Evolutionary conservation across 2,113 vertebrate genomes (phyloP).

Genomic region (Otus sunia): DNA sequence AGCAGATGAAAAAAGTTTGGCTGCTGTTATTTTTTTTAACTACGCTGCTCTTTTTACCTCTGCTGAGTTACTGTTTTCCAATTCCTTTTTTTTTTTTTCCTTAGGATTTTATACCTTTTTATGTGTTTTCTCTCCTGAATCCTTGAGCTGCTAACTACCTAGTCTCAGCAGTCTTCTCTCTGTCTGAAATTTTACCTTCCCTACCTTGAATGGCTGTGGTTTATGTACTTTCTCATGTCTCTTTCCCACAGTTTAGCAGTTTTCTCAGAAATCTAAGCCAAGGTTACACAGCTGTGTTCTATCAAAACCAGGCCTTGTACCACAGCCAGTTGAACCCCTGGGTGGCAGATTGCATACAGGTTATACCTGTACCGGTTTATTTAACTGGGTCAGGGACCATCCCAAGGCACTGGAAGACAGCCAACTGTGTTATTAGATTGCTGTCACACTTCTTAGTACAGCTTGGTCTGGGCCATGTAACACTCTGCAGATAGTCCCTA

Average conservation of each 20-base stretch:
- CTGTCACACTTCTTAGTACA: not conserved
- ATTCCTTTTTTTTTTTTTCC: not conserved
- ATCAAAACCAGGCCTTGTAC: not conserved
- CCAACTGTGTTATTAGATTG: not conserved
- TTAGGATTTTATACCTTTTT: not conserved
- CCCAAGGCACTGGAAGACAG: not conserved
- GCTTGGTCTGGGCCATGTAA: not conserved
- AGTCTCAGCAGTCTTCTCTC: not conserved
- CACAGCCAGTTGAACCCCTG: not conserved
- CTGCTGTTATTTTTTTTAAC: not conserved
- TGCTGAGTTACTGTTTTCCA: not conserved
- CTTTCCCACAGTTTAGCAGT: not conserved
- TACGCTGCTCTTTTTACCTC: not conserved
- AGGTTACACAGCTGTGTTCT: not conserved
- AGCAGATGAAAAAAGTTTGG: not conserved
- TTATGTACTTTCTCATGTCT: not conserved
- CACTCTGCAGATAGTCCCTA: not conserved
- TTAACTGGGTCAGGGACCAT: not conserved
- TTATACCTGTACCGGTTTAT: not conserved
- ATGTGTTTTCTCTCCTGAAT: not conserved
- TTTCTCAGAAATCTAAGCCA: not conserved
- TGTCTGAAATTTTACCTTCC: not conserved
- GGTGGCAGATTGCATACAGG: not conserved
- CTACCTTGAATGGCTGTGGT: not conserved
- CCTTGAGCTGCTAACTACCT: not conserved